Evolutionary conservation across 1,140 invertebrate species (phyloP), one percentile per base, ranked within the genome.

Genomic region (Drosophila sproati): DNA sequence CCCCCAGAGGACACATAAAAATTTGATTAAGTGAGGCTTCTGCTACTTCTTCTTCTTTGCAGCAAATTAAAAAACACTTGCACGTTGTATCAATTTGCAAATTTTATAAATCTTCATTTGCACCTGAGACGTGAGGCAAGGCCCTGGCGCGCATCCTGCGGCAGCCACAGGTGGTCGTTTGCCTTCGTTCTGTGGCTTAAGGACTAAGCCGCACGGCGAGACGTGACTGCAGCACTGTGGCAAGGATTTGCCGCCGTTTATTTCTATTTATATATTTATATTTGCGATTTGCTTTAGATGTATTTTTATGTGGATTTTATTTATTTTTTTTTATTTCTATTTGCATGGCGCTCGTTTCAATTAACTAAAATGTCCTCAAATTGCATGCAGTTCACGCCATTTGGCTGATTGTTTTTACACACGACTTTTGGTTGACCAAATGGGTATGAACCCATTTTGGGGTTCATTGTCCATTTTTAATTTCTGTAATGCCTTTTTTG

Each of bases 51-150:
- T 39, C 37, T 2, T 39, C 37, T 34, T 5, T 34, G 34, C 52
- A 39, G 41, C 34, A 64, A 72, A 83, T 88, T 80, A 83, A 56
- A 86, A 83, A 87, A 68, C 77, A 75, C 85, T 73, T 79, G 80
- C 85, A 83, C 83, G 77, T 78, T 87, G 71, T 78, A 87, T 89
- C 85, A 89, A 89, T 89, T 89, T 89, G 85, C 77, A 67, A 60
- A 83, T 89, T 87, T 87, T 88, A 87, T 87, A 87, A 88, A 87
- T 87, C 83, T 87, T 87, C 83, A 87, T 87, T 87, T 87, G 85
- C 85, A 87, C 83, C 83, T 87, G 83, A 69, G 77, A 87, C 83
- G 83, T 87, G 81, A 62, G 48, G 37, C 37, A 28, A 47, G 29
- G 12, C 61, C 78, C 63, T 62, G 70, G 20, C 51, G 51, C 28